Base-by-base conservation (phyloP, 2,797 vertebrate genomes). In the Babyrousa celebensis region DNA sequence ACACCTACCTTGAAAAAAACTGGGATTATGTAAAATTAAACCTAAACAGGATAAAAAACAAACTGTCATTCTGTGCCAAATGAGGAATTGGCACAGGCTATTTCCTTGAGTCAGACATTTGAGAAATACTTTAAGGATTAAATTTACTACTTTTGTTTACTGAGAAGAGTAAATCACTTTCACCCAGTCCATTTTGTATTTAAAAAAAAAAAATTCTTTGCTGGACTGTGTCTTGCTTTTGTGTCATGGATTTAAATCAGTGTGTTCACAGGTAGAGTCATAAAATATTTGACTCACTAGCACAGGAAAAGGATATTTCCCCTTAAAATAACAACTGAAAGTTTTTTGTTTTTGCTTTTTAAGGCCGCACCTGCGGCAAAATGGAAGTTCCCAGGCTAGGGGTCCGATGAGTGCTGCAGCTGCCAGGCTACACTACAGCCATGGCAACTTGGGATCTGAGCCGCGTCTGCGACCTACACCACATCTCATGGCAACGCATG, bases 21-120 rank as follows among this genome's bases (percentile, higher is more conserved):
- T n/a, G 12, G 40, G 40, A 56, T 79, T 92, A 58, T 74, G n/a
- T 43, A 84, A 32, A 78, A 40, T 77, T 78, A 90, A 32, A 9
- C 36, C 56, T 20, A 80, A 83, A 93, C 12, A 84, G 63, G 43
- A 83, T 88, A 32, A 65, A 93, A 91, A 95, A 21, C 40, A 94
- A 82, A 27, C 16, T 40, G 71, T 78, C 27, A 65, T 3, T 36
- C 12, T 48, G 21, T 25, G 74, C 63, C 67, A 79, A 78, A 78
- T 40, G 71, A 77, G 75, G 80, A 95, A 89, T 87, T 20, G 6
- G 36, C 62, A 40, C 21, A 29, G 71, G 40, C 72, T 56, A 3
- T 80, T 79, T 88, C n/a, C 36, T 62, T 67, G 32, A 80, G 67
- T 91, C 9, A 60, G 25, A 72, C 43, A 32, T 72, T 36, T 89